Conservation (phyloP, 2,888 invertebrate genomes). For the Dorcus hopei region DNA sequence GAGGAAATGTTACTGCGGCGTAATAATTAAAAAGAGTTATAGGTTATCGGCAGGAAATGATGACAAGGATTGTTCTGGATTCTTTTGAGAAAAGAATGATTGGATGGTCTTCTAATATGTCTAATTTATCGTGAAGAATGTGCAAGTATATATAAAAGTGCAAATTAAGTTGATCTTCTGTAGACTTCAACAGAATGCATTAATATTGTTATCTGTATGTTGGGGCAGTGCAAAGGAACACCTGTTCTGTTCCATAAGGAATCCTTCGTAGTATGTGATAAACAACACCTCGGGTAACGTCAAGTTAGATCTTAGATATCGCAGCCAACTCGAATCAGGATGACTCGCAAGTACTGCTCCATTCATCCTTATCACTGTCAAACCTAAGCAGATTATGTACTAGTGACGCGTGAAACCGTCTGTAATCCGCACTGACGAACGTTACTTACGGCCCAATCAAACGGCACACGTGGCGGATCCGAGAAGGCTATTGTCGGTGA, state of each 20-base stretch:
- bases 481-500: constrained; percentile 31
- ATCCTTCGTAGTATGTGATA: constrained; percentile 3
- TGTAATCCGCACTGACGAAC: constrained; percentile 50
- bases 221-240: background rate
- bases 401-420: constrained; percentile 54
- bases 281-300: constrained; percentile 19
- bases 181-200: background rate
- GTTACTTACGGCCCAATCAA: constrained; percentile 49
- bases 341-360: constrained; percentile 44
- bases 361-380: constrained; percentile 62
- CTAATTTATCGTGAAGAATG: no score
- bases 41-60: no score
- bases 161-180: background rate
- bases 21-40: no score
- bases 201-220: background rate
- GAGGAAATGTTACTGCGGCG: no score
- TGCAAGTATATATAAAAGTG: no score
- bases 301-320: constrained; percentile 22
- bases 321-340: constrained; percentile 27
- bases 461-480: constrained; percentile 44
- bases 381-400: constrained; percentile 57
- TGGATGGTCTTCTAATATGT: no score
- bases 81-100: no score
- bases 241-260: background rate
- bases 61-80: no score